These are phyloP conservation scores for Nymphicus hollandicus DNA, from an alignment of 2,113 vertebrate species.

Conservation along the genomic window DNA sequence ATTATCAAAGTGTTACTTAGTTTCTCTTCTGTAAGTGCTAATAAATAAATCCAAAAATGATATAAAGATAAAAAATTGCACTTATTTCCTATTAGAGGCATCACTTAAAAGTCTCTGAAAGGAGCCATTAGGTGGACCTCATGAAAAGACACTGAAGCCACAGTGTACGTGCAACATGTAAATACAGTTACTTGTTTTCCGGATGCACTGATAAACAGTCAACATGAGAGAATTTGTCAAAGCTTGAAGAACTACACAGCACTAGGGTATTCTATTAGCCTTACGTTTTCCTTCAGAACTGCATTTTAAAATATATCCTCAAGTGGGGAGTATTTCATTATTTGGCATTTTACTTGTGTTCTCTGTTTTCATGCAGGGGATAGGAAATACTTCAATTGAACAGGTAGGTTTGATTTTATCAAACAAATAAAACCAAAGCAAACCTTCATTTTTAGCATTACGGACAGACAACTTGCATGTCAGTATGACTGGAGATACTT, in stretches of 20 bases:
- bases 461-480: neutral
- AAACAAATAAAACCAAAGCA: neutral
- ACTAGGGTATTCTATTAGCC: neutral
- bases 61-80: neutral
- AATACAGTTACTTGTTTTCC: neutral
- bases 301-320: neutral
- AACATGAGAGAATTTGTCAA: neutral
- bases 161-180: neutral
- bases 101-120: neutral
- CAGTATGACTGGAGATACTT: neutral
- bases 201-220: neutral
- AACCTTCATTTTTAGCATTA: neutral
- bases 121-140: neutral
- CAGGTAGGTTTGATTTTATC: neutral
- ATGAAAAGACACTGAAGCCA: neutral
- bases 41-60: neutral
- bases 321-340: neutral
- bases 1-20: neutral
- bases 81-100: neutral
- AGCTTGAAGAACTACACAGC: neutral
- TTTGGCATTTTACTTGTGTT: neutral
- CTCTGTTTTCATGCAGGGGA: neutral
- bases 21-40: neutral
- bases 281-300: neutral
- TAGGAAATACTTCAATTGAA: neutral